Evolutionary conservation across 2,888 invertebrate genomes (phyloP).

Genomic region (Cantharis flavilabris): DNA sequence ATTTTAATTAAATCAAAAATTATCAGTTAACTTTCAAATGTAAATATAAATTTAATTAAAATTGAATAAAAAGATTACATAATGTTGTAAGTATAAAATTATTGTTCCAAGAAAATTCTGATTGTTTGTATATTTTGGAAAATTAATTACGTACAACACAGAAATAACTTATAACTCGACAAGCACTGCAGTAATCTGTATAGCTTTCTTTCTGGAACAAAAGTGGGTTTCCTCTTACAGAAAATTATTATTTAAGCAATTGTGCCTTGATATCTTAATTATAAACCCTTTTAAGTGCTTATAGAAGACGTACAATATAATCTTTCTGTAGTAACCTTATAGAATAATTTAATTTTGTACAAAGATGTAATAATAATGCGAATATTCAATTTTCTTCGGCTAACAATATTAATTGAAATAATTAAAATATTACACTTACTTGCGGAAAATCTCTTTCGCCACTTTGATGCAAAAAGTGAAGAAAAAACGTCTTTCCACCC

Average conservation of each 20-base stretch:
- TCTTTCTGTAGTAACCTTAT: background rate
- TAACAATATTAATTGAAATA: background rate
- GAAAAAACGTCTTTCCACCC: constrained; percentile 82
- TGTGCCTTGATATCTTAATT: background rate
- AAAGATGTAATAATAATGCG: background rate
- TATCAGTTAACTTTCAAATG: background rate
- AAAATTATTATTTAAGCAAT: background rate
- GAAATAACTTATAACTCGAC: background rate
- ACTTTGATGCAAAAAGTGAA: constrained; percentile 87
- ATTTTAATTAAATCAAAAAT: background rate
- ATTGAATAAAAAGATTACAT: background rate
- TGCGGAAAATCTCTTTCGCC: constrained; percentile 79
- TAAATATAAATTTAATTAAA: background rate
- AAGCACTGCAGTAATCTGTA: background rate
- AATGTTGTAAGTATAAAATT: background rate
- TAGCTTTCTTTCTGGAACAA: background rate
- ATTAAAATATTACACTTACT: constrained; percentile 57
- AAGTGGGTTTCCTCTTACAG: background rate
- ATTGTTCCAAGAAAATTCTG: background rate
- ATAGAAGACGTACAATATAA: background rate
- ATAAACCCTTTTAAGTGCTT: background rate
- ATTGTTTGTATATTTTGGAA: background rate
- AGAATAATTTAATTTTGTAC: background rate
- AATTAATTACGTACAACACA: background rate
- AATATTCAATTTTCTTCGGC: background rate